Base-by-base conservation (phyloP, 2,113 vertebrate species). In the Todiramphus chloris region DNA sequence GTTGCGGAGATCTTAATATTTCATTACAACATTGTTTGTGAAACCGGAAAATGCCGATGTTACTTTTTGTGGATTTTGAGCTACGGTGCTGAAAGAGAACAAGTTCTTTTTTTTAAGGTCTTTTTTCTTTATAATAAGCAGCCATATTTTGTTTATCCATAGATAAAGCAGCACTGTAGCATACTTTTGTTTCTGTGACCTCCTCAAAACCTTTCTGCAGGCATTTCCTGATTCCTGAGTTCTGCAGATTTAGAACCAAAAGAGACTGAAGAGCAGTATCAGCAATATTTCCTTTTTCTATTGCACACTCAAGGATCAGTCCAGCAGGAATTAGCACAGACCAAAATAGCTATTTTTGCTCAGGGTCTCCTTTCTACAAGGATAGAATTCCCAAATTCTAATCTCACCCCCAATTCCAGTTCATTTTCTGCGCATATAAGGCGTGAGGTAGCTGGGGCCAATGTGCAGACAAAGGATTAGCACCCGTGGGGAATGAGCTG, bases 131-230 rank as follows among this genome's bases (percentile, higher is more conserved):
- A 41, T 72, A 82, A 33, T 63, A 79, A 85, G 48, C 1, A 0
- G 17, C 39, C 33, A 15, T 82, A 62, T 94, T 97, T 94, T 96
- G 76, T 92, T 94, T 95, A 64, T 88, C 33, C n/a, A 14, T 64
- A 94, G 88, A 72, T 95, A 86, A 89, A 86, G 39, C 39, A 81
- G 56, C 43, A 75, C 73, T 90, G 60, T 62, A 70, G 27, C 53
- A 53, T 83, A 55, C 23, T 95, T 70, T 43, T 93, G 46, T 64
- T 96, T 80, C 72, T 89, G 73, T 95, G 83, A 94, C 85, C 92
- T 88, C 69, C 77, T 92, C 68, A 72, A 90, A 96, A 90, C 69
- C 80, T 90, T 95, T 93, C 75, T 89, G 69, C 83, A 92, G 92
- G 80, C 86, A 90, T 95, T 96, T 96, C 89, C 90, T 90, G 83